These are phyloP conservation scores for Cacoxenus indagator DNA, from an alignment of 2,888 invertebrate species.

Conservation along the genomic window DNA sequence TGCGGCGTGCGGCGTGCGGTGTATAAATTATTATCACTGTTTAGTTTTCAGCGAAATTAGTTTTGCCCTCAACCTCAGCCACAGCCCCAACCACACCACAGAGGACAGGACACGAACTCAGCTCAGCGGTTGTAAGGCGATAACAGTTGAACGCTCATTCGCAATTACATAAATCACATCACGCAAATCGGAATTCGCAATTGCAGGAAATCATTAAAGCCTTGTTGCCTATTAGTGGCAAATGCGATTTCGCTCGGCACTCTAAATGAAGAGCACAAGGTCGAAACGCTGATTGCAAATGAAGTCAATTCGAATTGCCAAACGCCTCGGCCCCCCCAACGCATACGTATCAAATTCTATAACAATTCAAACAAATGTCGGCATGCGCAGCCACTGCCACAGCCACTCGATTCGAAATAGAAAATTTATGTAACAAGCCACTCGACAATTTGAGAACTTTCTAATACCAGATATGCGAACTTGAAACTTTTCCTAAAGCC, in stretches of 20 bases:
- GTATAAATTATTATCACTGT: constrained; percentile 58
- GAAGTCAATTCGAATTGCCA: no score
- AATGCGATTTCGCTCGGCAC: constrained; percentile 48
- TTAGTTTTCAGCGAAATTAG: constrained; percentile 61
- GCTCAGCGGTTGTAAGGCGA: no score
- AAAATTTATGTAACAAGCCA: constrained; percentile 16
- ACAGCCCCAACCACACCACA: constrained; percentile 1
- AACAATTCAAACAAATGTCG: neutral
- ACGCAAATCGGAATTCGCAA: constrained; percentile 22
- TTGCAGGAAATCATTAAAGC: constrained; percentile 52
- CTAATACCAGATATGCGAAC: constrained; percentile 8
- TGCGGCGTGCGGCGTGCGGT: constrained; percentile 43
- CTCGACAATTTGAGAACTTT: constrained; percentile 13
- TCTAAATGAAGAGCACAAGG: constrained; percentile 33
- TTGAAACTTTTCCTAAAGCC: constrained; percentile 3
- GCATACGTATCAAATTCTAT: no score
- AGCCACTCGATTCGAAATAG: neutral
- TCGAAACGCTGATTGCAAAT: neutral
- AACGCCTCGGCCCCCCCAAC: no score
- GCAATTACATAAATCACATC: no score
- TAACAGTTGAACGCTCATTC: no score
- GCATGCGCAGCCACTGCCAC: no score
- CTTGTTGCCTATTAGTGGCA: constrained; percentile 31
- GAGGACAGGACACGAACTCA: neutral
- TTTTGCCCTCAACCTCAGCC: constrained; percentile 29